These are phyloP conservation scores for Drosophila mimica DNA, from an alignment of 2,888 invertebrate genomes.

Conservation along the genomic window DNA sequence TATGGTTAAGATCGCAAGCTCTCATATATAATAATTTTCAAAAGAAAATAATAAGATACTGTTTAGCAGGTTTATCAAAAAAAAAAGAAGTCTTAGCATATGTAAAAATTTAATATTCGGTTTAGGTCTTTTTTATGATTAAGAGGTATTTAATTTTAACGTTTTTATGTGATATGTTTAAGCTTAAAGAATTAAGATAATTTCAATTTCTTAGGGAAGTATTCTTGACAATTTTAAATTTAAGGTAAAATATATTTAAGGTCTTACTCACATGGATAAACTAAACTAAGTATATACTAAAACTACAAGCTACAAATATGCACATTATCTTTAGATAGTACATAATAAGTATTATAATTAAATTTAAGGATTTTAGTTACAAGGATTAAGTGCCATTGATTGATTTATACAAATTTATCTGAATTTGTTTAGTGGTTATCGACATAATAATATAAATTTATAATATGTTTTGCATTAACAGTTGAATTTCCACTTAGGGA, in stretches of 20 bases:
- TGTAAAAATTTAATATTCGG: conserved; percentile 5
- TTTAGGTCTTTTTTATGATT: neutral
- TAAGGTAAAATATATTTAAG: conserved; percentile 9
- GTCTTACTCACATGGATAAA: conserved; percentile 54
- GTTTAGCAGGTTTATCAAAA: neutral
- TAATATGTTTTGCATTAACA: conserved; percentile 34
- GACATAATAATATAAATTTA: conserved; percentile 24
- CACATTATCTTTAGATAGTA: conserved; percentile 12
- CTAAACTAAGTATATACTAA: conserved; percentile 47
- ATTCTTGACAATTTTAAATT: conserved; percentile 31
- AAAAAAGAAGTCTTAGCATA: neutral
- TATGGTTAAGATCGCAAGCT: conserved; percentile 47
- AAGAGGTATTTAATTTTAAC: neutral
- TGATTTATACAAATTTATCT: conserved; percentile 18
- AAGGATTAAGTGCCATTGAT: conserved; percentile 32
- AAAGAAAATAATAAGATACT: conserved; percentile 5
- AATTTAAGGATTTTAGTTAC: conserved; percentile 50
- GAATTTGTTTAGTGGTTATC: neutral
- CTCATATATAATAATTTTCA: conserved; percentile 15
- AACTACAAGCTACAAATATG: conserved; percentile 48
- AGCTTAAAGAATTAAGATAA: neutral
- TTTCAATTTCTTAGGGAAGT: neutral
- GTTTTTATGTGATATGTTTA: neutral
- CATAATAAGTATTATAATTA: conserved; percentile 2
- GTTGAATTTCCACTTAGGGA: conserved; percentile 37